Evolutionary conservation across 2,888 invertebrate species (phyloP), one percentile per base, ranked within the genome.

Genomic region (Morpho deidamia): DNA sequence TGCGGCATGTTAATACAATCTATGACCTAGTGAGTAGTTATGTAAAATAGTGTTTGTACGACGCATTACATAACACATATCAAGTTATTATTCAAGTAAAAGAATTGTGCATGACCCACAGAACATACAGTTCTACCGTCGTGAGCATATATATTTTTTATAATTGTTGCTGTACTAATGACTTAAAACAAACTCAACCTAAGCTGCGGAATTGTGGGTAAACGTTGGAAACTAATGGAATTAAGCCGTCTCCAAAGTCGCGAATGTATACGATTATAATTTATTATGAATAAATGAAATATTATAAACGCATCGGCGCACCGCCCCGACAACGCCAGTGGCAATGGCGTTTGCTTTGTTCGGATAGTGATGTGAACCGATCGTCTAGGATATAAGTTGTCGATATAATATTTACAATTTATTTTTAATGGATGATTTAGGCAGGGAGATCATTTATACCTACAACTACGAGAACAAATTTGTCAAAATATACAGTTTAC

Each of bases 261-360:
- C 66, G 65, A 70, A 70, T 71, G 69, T 76, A 76, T 73, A 73
- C 78, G 86, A 89, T 89, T 88, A 89, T 87, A 87, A 87, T 88
- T 88, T 88, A 89, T 89, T 85, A 88, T 86, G 89, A 89, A 89
- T 88, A 88, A 89, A 89, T 89, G 88, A 86, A 88, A 89, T 89
- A 89, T 88, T 89, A 89, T 85, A 81, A 85, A 88, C 88, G 89
- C 88, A 86, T 87, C 89, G 88, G 82, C 83, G 88, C 74, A 81
- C 83, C 78, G 81, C 78, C 75, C 85, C 84, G 86, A 81, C 87
- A 83, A 76, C 81, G 89, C 87, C 88, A 85, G 77, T 87, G 88
- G 87, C 89, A 81, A 83, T 85, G 87, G 87, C 85, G 84, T 88
- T 85, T 87, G 88, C 88, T 83, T 83, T 86, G 86, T 81, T 81